These are phyloP conservation scores for Drosophila cardini DNA, from an alignment of 1,140 invertebrate genomes.

Conservation along the genomic window DNA sequence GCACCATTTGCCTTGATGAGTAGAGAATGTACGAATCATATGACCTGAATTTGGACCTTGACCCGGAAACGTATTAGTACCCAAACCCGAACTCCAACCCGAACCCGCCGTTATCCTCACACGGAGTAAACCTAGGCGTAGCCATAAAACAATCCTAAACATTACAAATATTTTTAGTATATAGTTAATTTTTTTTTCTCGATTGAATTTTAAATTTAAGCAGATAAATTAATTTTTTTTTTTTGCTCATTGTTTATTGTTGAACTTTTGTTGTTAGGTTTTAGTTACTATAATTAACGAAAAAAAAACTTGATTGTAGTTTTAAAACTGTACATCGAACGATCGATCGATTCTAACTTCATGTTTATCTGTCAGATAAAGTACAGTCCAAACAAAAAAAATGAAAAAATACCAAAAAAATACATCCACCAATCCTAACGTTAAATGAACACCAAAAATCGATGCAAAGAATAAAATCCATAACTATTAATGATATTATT, in stretches of 20 bases:
- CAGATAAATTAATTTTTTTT: slow-evolving; percentile 35
- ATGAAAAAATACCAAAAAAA: background rate
- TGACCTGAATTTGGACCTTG: background rate
- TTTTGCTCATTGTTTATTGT: slow-evolving; percentile 47
- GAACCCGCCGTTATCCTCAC: slow-evolving; percentile 23
- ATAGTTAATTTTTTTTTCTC: slow-evolving; percentile 37
- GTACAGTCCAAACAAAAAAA: too few species aligned
- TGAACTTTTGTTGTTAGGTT: slow-evolving; percentile 46
- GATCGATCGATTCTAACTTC: slow-evolving; percentile 8
- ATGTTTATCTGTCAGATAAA: background rate
- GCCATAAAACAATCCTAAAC: slow-evolving; percentile 12
- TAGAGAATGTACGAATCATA: slow-evolving; percentile 52
- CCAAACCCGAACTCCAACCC: background rate
- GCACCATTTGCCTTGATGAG: slow-evolving; percentile 89
- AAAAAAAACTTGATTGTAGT: slow-evolving; percentile 3
- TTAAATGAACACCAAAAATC: slow-evolving; percentile 8
- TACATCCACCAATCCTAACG: slow-evolving; percentile 26
- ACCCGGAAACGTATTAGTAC: background rate
- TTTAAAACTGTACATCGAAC: slow-evolving; percentile 5
- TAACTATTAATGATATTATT: slow-evolving; percentile 78
- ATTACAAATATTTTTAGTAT: background rate
- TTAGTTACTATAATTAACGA: slow-evolving; percentile 19
- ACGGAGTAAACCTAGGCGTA: slow-evolving; percentile 43
- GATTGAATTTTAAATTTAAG: slow-evolving; percentile 25
- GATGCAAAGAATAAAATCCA: slow-evolving; percentile 23